Evolutionary conservation across 2,888 invertebrate genomes (phyloP), one percentile per base, ranked within the genome.

Genomic region (Criorhina ranunculi): DNA sequence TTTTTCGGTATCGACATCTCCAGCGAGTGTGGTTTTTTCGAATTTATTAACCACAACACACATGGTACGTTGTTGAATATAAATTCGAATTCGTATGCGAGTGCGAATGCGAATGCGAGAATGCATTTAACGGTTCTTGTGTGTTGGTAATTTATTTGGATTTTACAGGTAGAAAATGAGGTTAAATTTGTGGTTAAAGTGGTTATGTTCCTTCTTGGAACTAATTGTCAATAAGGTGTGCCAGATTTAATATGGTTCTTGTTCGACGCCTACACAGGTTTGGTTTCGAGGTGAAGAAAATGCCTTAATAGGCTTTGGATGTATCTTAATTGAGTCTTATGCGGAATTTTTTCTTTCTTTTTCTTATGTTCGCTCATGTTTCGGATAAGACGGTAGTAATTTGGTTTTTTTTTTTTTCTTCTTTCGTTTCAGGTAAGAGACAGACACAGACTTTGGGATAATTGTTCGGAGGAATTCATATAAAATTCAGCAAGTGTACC

Each of bases 401-500:
- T 53, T 49, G 0, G 15, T 19, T 19, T 29, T 66, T 51, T 5
- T 29, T 24, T 46, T 37, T 49, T 60, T 53, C 62, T 46, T 55
- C 8, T 59, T 12, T 67, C 12, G 0, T 77, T 77, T 51, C 76
- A 77, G 76, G 76, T 77, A 67, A 67, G 76, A 40, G 15, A 12
- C 12, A n/a, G 15, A 33, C 62, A 35, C 12, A 15, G 7, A 17
- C 33, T 55, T 1, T 2, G 9, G 19, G 1, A 40, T 7, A 40
- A 40, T 19, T 42, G n/a, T 8, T 19, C 11, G 19, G 15, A 35
- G 4, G n/a, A 24, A 59, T 19, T 40, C 4, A 40, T 59, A 24
- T 8, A 8, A 40, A 40, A 59, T 59, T 37, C 59, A 40, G n/a
- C 4, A 4, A 11, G 12, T 19, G 60, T 62, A 62, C 31, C 31